A percentile compares a stretch with the other conserved stretches of the same genome.
These are phyloP conservation scores for Mus minutoides DNA, from an alignment of 2,797 vertebrate species.

Conservation along the genomic window DNA sequence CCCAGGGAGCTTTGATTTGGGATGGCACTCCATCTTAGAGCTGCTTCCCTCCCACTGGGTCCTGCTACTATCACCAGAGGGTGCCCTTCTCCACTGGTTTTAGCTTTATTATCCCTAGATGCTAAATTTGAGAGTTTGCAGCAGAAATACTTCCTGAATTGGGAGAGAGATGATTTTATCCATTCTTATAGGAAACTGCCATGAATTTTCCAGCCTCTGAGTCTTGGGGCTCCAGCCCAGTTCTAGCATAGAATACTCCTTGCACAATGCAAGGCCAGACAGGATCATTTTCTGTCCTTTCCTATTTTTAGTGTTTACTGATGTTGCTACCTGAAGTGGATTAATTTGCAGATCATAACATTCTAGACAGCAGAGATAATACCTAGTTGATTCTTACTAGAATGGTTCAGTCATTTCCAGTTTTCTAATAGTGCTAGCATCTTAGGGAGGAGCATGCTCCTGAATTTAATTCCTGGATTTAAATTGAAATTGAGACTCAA, in stretches of 20 bases:
- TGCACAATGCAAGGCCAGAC: not conserved
- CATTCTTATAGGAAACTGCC: not conserved
- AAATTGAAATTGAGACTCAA: not conserved
- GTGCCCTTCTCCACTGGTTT: not conserved
- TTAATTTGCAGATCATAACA: not conserved
- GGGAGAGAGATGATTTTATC: not conserved
- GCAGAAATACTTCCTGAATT: not conserved
- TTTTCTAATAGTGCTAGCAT: not conserved
- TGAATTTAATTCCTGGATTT: not conserved
- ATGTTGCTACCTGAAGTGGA: not conserved
- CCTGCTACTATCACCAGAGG: not conserved
- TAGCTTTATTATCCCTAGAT: not conserved
- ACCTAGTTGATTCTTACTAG: not conserved
- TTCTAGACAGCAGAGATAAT: not conserved
- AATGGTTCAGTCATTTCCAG: not conserved
- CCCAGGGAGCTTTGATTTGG: not conserved
- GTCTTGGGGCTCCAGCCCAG: not conserved
- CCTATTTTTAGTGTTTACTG: not conserved
- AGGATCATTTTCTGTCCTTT: not conserved
- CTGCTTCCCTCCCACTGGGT: not conserved
- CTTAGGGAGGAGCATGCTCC: accelerated
- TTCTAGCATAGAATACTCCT: not conserved
- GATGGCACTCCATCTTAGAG: too few relatives aligned
- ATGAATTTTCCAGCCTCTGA: not conserved
- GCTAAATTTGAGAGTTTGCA: not conserved